Conservation (phyloP, 2,888 invertebrate species). For the Rhamphomyia laevipes region DNA sequence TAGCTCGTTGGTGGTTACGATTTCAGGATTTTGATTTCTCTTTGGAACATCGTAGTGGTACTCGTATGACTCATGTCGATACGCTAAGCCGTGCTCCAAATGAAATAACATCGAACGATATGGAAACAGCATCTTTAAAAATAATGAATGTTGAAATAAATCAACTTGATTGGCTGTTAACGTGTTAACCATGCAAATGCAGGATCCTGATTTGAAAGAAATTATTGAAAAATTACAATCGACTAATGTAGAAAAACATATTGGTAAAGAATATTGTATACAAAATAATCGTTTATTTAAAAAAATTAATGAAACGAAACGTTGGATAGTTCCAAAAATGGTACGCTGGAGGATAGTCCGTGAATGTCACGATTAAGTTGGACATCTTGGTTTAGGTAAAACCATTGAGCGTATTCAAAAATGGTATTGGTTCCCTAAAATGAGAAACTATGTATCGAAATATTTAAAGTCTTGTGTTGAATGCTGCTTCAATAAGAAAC, state of each 20-base stretch:
- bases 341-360: too few species aligned
- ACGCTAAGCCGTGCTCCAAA: too few species aligned
- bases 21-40: conserved; percentile 4
- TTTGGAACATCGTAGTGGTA: neutral
- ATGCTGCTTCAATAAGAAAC: too few species aligned
- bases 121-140: too few species aligned
- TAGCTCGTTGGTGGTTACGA: conserved; percentile 2
- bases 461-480: too few species aligned
- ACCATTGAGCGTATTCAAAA: too few species aligned
- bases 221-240: neutral
- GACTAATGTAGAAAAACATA: neutral
- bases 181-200: conserved; percentile 1
- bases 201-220: neutral
- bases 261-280: neutral
- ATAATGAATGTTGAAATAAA: too few species aligned
- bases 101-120: too few species aligned
- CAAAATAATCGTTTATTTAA: neutral
- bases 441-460: too few species aligned
- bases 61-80: conserved; percentile 2
- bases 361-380: too few species aligned
- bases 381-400: too few species aligned
- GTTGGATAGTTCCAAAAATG: neutral
- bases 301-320: neutral
- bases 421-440: too few species aligned
- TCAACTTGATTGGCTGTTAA: conserved; percentile 1